A percentile compares a stretch with the other conserved stretches of the same genome.
Evolutionary conservation across 2,888 invertebrate species (phyloP).

Genomic region (Callosobruchus maculatus): DNA sequence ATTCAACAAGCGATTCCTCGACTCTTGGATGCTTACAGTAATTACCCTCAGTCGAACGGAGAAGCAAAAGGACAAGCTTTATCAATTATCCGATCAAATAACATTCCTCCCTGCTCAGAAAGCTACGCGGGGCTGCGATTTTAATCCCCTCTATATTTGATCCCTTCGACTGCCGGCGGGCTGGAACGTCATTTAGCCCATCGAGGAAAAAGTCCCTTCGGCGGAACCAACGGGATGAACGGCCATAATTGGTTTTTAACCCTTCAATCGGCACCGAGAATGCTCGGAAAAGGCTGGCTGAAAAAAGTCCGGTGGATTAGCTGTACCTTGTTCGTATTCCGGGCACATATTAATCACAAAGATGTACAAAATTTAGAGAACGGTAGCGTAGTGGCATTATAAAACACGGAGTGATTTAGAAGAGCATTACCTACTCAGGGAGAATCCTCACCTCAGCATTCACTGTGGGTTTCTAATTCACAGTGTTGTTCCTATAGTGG

Average conservation of each 20-base stretch:
- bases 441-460: too few relatives aligned
- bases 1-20: background rate
- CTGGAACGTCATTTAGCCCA: background rate
- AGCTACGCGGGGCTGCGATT: background rate
- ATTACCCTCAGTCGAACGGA: background rate
- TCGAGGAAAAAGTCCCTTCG: background rate
- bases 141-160: background rate
- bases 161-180: background rate
- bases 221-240: background rate
- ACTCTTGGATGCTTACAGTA: background rate
- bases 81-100: background rate
- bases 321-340: background rate
- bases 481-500: too few relatives aligned
- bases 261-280: background rate
- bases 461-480: too few relatives aligned
- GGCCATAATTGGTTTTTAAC: background rate
- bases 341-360: too few relatives aligned
- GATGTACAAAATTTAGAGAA: too few relatives aligned
- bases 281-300: background rate
- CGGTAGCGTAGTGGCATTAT: too few relatives aligned
- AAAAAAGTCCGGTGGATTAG: background rate
- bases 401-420: too few relatives aligned
- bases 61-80: background rate
- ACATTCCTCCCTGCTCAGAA: background rate
- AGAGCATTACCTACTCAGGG: too few relatives aligned